phyloP scores from a whole-genome alignment of 2,113 vertebrate species.

The Campylorhamphus procurvoides region DNA sequence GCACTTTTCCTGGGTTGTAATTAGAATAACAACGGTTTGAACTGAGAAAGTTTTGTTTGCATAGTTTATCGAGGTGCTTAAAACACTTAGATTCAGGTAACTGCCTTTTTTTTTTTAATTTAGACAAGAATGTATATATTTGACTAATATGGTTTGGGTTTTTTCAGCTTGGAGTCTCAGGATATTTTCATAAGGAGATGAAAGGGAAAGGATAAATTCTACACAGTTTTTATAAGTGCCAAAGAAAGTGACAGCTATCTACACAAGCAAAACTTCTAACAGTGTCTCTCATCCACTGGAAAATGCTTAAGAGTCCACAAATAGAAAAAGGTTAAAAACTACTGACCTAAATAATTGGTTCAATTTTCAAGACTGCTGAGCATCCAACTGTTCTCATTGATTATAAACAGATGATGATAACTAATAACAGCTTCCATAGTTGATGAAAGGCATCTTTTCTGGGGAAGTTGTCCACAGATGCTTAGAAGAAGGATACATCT shows the following conservation, averaged over 20 bases:
- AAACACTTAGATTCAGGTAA: not conserved
- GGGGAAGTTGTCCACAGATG: constrained; percentile 45
- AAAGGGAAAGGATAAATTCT: constrained; percentile 23
- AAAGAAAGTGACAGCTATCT: constrained; percentile 38
- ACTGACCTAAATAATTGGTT: constrained; percentile 69
- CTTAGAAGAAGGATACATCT: constrained; percentile 46
- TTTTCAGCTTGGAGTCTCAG: not conserved
- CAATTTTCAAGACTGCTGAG: constrained; percentile 65
- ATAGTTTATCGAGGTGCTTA: not conserved
- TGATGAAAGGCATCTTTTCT: constrained; percentile 63
- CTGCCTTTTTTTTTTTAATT: not conserved
- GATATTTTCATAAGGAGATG: not conserved
- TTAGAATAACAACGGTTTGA: not conserved
- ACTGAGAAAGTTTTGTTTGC: not conserved
- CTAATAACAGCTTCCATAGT: constrained; percentile 55
- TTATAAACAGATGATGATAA: constrained; percentile 71
- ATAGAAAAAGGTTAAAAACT: constrained; percentile 69
- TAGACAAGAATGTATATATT: not conserved
- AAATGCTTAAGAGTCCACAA: constrained; percentile 50
- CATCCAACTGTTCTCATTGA: constrained; percentile 63
- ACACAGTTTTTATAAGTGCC: constrained; percentile 18
- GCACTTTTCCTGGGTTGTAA: not conserved
- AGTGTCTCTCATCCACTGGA: constrained; percentile 1
- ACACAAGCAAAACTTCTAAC: constrained; percentile 32
- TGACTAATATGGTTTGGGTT: not conserved